Evolutionary conservation across 2,888 invertebrate species (phyloP).

Genomic region (Pristionchus fissidentatus): DNA sequence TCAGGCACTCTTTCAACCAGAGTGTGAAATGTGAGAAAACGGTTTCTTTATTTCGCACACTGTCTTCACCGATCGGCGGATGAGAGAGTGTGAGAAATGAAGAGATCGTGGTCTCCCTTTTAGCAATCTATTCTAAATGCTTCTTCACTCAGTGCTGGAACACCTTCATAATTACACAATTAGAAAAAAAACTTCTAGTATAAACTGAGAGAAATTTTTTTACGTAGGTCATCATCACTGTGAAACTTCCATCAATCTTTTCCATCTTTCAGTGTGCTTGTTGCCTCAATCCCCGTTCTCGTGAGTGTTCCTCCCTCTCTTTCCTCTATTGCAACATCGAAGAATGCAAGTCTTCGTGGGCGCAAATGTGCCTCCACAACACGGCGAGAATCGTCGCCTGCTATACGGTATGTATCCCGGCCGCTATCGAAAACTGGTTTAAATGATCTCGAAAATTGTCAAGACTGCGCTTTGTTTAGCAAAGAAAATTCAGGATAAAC

Average conservation of each 20-base stretch:
- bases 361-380: conserved; percentile 74
- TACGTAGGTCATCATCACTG: not conserved
- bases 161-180: not conserved
- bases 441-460: not conserved
- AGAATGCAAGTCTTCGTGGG: conserved; percentile 74
- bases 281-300: conserved; percentile 56
- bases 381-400: conserved; percentile 73
- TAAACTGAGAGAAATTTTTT: not conserved
- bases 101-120: too few species aligned
- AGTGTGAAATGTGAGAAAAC: not conserved
- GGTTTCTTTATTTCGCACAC: too few species aligned
- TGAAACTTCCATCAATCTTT: too few species aligned
- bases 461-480: not conserved
- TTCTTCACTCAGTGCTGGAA: not conserved
- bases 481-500: not conserved
- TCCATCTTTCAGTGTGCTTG: conserved; percentile 56
- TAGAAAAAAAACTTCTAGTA: not conserved
- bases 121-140: not conserved
- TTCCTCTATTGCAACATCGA: conserved; percentile 50
- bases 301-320: conserved; percentile 56
- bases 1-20: not conserved
- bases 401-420: conserved; percentile 72
- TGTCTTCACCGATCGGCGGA: too few species aligned
- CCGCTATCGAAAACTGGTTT: conserved; percentile 68
- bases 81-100: too few species aligned